phyloP scores from a whole-genome alignment of 2,113 vertebrate genomes.

The Myotis davidii region DNA sequence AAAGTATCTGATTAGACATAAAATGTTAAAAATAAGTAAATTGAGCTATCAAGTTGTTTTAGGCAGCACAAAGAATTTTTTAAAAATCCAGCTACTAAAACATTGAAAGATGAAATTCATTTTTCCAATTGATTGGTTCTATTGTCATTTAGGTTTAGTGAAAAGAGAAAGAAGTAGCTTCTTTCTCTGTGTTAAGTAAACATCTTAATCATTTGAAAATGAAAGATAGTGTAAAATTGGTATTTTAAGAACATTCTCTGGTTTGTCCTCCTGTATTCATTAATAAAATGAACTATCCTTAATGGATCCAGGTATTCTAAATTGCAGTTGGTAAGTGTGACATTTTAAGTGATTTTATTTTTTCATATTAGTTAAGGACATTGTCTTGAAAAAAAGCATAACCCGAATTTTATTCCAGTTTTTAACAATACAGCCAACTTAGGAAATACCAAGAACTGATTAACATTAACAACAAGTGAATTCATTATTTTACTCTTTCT shows the following conservation, averaged over 20 bases:
- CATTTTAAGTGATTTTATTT: slow-evolving; percentile 29
- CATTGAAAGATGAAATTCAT: slow-evolving; percentile 24
- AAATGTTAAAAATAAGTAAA: slow-evolving; percentile 49
- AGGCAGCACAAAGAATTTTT: slow-evolving; percentile 28
- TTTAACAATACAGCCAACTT: background rate
- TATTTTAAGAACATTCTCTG: background rate
- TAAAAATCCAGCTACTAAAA: background rate
- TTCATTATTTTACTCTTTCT: background rate
- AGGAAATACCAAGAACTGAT: background rate
- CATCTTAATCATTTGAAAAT: slow-evolving; percentile 24
- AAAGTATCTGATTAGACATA: slow-evolving; percentile 38
- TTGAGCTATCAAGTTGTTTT: slow-evolving; percentile 49
- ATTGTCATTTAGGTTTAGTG: background rate
- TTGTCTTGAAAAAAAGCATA: background rate
- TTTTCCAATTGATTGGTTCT: background rate
- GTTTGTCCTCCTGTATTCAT: background rate
- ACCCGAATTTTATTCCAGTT: background rate
- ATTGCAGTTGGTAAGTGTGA: background rate
- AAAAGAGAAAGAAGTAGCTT: slow-evolving; percentile 15
- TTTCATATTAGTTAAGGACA: slow-evolving; percentile 20
- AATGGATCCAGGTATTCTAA: background rate
- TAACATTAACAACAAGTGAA: background rate
- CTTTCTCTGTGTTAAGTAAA: background rate
- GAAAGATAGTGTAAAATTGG: background rate
- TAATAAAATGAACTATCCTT: background rate